Conservation (phyloP, 2,797 vertebrate species). For the Bradypus variegatus region DNA sequence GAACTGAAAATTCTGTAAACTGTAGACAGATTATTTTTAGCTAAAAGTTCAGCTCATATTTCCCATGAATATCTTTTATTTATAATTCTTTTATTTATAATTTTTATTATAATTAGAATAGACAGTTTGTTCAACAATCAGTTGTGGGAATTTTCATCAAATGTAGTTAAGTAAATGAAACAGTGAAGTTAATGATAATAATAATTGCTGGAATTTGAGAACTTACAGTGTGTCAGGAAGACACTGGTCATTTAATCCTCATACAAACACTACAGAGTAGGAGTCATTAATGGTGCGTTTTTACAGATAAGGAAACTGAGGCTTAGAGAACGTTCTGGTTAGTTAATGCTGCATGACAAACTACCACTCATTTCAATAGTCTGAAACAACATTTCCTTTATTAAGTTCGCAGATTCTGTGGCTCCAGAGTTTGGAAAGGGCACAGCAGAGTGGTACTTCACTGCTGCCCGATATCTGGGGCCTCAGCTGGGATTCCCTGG, state of each 20-base stretch:
- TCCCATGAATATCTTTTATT: background rate
- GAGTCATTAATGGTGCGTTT: background rate
- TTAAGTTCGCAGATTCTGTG: background rate
- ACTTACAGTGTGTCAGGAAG: background rate
- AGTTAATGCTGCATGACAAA: background rate
- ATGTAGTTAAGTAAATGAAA: background rate
- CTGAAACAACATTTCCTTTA: background rate
- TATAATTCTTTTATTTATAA: too few relatives aligned
- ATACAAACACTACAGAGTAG: background rate
- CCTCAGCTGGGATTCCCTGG: background rate
- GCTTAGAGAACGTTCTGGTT: background rate
- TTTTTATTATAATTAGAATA: constrained; percentile 37
- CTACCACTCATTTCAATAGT: background rate
- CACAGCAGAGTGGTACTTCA: too few relatives aligned
- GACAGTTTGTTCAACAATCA: background rate
- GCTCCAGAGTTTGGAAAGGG: background rate
- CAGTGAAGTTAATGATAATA: background rate
- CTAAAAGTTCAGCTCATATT: background rate
- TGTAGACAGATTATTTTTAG: background rate
- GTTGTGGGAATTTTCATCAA: background rate
- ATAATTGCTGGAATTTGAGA: background rate
- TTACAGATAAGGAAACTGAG: background rate
- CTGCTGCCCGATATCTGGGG: background rate
- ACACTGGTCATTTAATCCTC: background rate
- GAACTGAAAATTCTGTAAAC: background rate